phyloP scores from a whole-genome alignment of 2,888 invertebrate genomes.

The Corythucha ciliata region DNA sequence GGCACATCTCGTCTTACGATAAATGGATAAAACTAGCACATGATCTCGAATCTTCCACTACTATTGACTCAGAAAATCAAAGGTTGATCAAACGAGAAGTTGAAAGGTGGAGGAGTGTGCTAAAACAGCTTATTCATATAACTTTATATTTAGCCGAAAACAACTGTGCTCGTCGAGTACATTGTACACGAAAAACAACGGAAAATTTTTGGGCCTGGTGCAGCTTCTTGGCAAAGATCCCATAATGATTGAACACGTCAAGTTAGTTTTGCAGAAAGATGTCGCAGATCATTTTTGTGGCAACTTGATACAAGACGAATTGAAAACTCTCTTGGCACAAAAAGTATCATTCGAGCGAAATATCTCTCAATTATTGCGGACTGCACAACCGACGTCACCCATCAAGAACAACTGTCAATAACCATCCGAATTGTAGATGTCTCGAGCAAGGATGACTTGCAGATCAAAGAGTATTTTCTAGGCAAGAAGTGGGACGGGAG shows the following conservation, averaged over 20 bases:
- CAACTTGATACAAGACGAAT: neutral
- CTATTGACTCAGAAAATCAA: slow-evolving; percentile 4
- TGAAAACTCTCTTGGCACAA: neutral
- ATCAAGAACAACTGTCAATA: slow-evolving; percentile 2
- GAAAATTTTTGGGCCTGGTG: slow-evolving; percentile 2
- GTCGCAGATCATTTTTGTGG: slow-evolving; percentile 4
- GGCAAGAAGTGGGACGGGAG: too few species aligned
- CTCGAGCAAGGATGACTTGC: neutral
- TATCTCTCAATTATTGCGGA: slow-evolving; percentile 4
- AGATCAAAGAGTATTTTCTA: slow-evolving; percentile 2
- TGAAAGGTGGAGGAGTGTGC: slow-evolving; percentile 1
- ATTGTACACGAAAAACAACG: slow-evolving; percentile 3
- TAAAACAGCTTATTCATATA: neutral
- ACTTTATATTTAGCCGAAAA: neutral
- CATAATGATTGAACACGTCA: slow-evolving; percentile 2
- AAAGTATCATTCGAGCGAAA: slow-evolving; percentile 4
- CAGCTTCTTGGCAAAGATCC: slow-evolving; percentile 6
- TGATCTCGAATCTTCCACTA: too few species aligned
- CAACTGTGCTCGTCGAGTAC: neutral
- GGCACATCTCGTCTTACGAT: too few species aligned
- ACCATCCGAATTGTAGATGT: slow-evolving; percentile 1
- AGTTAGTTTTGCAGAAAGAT: slow-evolving; percentile 3
- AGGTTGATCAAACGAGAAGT: neutral
- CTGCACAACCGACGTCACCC: slow-evolving; percentile 1
- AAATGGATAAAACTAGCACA: too few species aligned